Conservation (phyloP, 1,140 invertebrate genomes). For the Lordiphosa collinella region DNA sequence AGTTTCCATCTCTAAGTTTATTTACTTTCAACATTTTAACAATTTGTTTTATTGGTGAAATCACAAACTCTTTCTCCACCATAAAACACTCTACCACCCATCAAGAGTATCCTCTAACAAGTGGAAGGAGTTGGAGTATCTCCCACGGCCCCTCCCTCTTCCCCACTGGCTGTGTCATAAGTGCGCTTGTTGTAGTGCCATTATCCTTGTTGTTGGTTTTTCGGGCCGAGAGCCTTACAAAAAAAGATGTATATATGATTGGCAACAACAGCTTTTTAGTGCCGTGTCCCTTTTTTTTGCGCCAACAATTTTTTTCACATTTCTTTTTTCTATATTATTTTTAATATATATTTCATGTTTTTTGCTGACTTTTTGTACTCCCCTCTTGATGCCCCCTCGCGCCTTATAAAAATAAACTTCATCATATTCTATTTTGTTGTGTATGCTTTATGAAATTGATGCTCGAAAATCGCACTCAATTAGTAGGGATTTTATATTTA, state of each 20-base stretch:
- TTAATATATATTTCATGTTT: slow-evolving; percentile 60
- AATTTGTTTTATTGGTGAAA: neutral
- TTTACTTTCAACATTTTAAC: neutral
- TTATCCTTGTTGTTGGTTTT: slow-evolving; percentile 37
- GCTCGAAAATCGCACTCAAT: slow-evolving; percentile 76
- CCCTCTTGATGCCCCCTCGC: neutral
- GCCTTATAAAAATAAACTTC: slow-evolving; percentile 51
- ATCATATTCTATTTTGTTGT: slow-evolving; percentile 52
- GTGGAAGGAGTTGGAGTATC: neutral
- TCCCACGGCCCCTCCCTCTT: neutral
- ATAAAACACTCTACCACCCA: too few relatives aligned
- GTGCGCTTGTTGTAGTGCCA: slow-evolving; percentile 39
- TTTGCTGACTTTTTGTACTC: slow-evolving; percentile 25
- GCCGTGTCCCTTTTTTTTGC: slow-evolving; percentile 46
- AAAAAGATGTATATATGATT: slow-evolving; percentile 56
- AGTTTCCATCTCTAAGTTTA: too few relatives aligned
- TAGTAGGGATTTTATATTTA: slow-evolving; percentile 74
- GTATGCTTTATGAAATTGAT: slow-evolving; percentile 73
- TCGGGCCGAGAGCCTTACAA: slow-evolving; percentile 33
- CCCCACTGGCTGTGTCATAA: slow-evolving; percentile 17
- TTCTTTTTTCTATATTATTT: slow-evolving; percentile 37
- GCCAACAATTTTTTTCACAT: slow-evolving; percentile 32
- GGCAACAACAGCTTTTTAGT: slow-evolving; percentile 74
- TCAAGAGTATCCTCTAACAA: too few relatives aligned
- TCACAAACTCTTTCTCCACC: too few relatives aligned